These are phyloP conservation scores for Mionectes macconnelli DNA, from an alignment of 2,113 vertebrate genomes.

Conservation along the genomic window DNA sequence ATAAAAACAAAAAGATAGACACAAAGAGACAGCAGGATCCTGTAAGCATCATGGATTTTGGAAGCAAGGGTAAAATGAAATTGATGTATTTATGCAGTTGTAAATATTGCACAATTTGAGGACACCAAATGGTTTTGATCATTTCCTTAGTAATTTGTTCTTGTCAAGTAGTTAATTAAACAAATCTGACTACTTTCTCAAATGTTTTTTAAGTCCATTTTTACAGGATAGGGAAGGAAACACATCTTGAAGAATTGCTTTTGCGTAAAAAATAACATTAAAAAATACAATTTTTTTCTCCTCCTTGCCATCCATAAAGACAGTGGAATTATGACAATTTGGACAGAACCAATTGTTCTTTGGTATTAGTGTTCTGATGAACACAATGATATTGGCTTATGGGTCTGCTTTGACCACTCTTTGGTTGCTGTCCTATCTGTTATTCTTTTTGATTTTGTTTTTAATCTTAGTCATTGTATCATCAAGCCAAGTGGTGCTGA, in stretches of 20 bases:
- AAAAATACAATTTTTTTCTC: not conserved
- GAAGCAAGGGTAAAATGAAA: slow-evolving; percentile 1
- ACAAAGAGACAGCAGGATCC: not conserved
- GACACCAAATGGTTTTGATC: not conserved
- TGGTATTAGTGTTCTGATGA: not conserved
- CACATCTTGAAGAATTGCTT: not conserved
- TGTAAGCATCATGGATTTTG: not conserved
- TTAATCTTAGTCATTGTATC: not conserved
- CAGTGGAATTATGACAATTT: not conserved
- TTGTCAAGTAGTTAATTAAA: slow-evolving; percentile 6
- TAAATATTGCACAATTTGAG: slow-evolving; percentile 1
- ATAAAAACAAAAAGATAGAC: slow-evolving; percentile 15
- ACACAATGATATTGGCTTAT: not conserved
- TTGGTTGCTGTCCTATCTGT: not conserved
- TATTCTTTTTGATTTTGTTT: not conserved
- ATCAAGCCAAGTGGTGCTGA: not conserved
- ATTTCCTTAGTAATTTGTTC: not conserved
- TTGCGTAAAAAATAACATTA: not conserved
- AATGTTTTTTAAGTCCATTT: not conserved
- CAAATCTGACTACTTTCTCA: not conserved
- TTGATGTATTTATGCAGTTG: not conserved
- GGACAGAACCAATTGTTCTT: not conserved
- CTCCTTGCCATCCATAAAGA: not conserved
- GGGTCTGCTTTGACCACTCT: not conserved
- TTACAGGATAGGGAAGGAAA: not conserved